Evolutionary conservation across 1,140 invertebrate genomes (phyloP), one percentile per base, ranked within the genome.

Genomic region (Pseudomyrmex cubaensis): DNA sequence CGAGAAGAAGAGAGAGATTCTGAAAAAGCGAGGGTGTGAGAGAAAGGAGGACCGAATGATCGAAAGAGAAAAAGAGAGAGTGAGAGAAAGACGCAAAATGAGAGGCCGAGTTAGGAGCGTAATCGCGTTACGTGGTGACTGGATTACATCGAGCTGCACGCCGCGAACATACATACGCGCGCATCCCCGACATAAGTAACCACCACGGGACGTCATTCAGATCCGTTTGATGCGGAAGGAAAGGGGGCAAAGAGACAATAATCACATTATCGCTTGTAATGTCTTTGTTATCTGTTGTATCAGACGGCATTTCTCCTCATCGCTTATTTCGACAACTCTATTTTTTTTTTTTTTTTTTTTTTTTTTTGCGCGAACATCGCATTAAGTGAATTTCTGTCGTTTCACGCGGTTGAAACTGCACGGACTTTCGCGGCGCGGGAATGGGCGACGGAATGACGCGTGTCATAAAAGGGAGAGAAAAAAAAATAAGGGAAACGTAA

Each of bases 121-220:
- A 91, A 91, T 91, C 90, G 82, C 48, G 87, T 91, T 91, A 90
- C 87, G 84, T 82, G 88, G 84, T 90, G 90, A 91, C 90, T 90
- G 85, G 87, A 91, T 91, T 91, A 91, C 85, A 91, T 77, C 84
- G 73, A 90, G 64, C 85, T 85, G 85, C 85, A 76, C 56, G 70
- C 84, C 77, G 84, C 88, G 80, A 76, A 83, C 61, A 77, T 74
- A 78, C 84, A 64, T 78, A 62, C 70, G 35, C 35, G 35, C 35
- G 35, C 35, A 86, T 17, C 52, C 54, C 48, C 20, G 77, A 61
- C 78, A 56, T 73, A 82, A 72, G 75, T 75, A 84, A 59, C 74
- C 72, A 84, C 66, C 63, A 44, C 52, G 76, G 70, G 70, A 77
- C 63, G 20, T 85, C 77, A 48, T 62, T 70, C 85, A 70, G 56